Evolutionary conservation across 2,888 invertebrate species (phyloP), one percentile per base, ranked within the genome.

Genomic region (Cheiracanthium punctorium): DNA sequence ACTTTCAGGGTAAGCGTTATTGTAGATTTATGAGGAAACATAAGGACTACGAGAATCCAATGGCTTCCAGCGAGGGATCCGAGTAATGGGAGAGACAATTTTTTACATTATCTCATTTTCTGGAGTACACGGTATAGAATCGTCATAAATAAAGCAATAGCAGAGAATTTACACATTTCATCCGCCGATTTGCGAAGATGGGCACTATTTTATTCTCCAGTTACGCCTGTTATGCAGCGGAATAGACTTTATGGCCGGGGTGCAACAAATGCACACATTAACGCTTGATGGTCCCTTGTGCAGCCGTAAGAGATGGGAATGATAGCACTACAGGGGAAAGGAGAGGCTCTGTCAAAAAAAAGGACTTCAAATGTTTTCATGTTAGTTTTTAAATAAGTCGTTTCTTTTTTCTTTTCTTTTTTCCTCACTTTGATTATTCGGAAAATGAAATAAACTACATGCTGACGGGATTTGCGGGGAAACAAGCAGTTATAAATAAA

Each of bases 71-170:
- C 1, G 41, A 17, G 33, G 32, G 32, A 30, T 33, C 58, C 58
- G 5, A 1, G 58, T 58, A 58, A 58, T 58, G 58, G 58, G 24
- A 12, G 24, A 12, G 58, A 24, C 20, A n/a, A 58, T 58, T 58
- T 24, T 58, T 72, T 72, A 72, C 37, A 58, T 73, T 73, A 73
- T 73, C 73, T 58, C 73, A 73, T 73, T 73, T 73, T 73, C 73
- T n/a, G 58, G 58, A 73, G 73, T 73, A 48, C 48, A 73, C 32
- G 30, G 52, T 30, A 52, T 73, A 32, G 73, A 73, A 52, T 48
- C 20, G 52, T 41, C 73, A 58, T 73, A 52, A 73, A 73, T 73
- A 58, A 73, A 73, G 69, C 32, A 69, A 37, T 69, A 37, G 20
- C 32, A 8, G 37, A 24, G 69, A 69, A 69, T 69, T 69, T 69